phyloP scores from a whole-genome alignment of 92 coral and sea anemone genomes.

The Virgularia gustaviana region DNA sequence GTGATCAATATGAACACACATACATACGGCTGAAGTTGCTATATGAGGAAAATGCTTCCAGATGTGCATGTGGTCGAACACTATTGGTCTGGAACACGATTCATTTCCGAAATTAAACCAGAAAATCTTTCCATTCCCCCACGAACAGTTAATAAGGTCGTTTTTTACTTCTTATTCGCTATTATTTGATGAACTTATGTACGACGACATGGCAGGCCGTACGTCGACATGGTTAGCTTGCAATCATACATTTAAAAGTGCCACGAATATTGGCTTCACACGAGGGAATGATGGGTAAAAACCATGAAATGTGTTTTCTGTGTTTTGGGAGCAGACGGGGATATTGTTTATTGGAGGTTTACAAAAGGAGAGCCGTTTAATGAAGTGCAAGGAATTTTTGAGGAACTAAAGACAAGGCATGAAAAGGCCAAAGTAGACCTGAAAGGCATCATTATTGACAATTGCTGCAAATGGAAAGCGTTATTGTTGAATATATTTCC shows the following conservation, averaged over 20 bases:
- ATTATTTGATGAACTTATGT: background rate
- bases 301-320: conserved; percentile 7
- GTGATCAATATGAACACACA: conserved; percentile 13
- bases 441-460: conserved; percentile 17
- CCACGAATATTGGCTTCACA: conserved; percentile 24
- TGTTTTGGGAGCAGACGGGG: conserved; percentile 6
- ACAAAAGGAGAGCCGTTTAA: conserved; percentile 29
- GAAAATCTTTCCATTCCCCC: conserved; percentile 18
- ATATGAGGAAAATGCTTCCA: background rate
- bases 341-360: conserved; percentile 7
- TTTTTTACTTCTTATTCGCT: background rate
- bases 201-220: background rate
- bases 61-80: background rate
- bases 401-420: background rate
- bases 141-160: background rate
- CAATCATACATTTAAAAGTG: conserved; percentile 37
- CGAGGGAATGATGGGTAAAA: conserved; percentile 13
- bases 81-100: no score
- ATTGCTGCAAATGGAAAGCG: conserved; percentile 19
- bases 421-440: background rate
- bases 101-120: conserved; percentile 9
- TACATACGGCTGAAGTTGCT: background rate
- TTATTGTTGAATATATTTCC: background rate
- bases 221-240: conserved; percentile 22
- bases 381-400: conserved; percentile 12